Evolutionary conservation across 2,888 invertebrate genomes (phyloP).

Genomic region (Hemaris fuciformis): DNA sequence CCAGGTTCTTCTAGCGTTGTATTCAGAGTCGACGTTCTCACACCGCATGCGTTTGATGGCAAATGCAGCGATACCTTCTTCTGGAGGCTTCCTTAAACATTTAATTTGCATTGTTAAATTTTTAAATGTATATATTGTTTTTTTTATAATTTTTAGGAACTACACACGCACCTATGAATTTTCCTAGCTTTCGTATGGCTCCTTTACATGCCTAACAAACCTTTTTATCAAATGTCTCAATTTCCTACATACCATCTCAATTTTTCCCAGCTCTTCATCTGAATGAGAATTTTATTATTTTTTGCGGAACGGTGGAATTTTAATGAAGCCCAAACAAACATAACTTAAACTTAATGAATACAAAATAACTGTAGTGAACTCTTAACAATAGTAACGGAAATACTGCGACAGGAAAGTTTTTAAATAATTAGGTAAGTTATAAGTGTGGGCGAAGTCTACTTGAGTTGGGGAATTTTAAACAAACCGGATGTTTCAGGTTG

Average conservation of each 20-base stretch:
- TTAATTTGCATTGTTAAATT: background rate
- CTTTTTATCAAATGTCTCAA: background rate
- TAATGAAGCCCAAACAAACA: background rate
- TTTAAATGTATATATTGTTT: too few relatives aligned
- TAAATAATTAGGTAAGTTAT: too few relatives aligned
- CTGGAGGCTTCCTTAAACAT: constrained; percentile 64
- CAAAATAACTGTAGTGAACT: background rate
- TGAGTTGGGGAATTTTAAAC: too few relatives aligned
- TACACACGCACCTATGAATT: too few relatives aligned
- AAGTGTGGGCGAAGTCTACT: too few relatives aligned
- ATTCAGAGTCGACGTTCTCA: constrained; percentile 79
- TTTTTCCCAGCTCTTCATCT: background rate
- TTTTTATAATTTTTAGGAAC: too few relatives aligned
- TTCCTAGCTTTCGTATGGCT: too few relatives aligned
- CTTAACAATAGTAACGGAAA: background rate
- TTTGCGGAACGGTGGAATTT: background rate
- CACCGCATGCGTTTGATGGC: constrained; percentile 86
- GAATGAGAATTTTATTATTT: too few relatives aligned
- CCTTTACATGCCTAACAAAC: too few relatives aligned
- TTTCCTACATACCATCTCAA: background rate
- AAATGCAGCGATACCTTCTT: constrained; percentile 74
- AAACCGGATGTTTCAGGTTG: too few relatives aligned
- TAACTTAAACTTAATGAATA: background rate
- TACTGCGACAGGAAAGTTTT: background rate
- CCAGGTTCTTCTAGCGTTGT: constrained; percentile 58